Evolutionary conservation across 1,140 invertebrate species (phyloP), one percentile per base, ranked within the genome.

Genomic region (Eriocheir sinensis): DNA sequence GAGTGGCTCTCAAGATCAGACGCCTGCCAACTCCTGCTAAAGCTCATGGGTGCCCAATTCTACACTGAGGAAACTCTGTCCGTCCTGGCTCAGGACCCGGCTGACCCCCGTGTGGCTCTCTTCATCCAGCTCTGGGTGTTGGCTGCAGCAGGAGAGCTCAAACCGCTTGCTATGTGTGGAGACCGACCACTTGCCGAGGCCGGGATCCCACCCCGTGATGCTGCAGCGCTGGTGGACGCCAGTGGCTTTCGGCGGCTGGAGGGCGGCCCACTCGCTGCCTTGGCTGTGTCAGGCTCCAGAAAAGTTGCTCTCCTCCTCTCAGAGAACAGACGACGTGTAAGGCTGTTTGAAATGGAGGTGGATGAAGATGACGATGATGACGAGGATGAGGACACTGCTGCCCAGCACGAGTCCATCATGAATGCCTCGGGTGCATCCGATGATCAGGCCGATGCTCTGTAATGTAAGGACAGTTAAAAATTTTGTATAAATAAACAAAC

Each of bases 321-420:
- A 30, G 98, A 98, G 96, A 98, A 97, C 96, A 97, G 97, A 94
- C 97, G 98, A 91, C 98, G 98, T 96, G 98, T 99, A 80, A 97
- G 98, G 94, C 97, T 99, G 53, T 98, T 98, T 96, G 98, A 99
- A 96, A 99, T 99, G 98, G 99, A 99, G 97, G 98, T 98, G 0
- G 94, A 94, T 41, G 98, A 99, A 96, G 98, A 98, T 8, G 99
- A 99, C 95, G 97, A 97, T 6, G 97, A 97, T 34, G 98, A 99
- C 95, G 98, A 98, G 44, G 98, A 98, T 89, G 98, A 98, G 89
- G 94, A 93, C 36, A 88, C 92, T 38, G 89, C 89, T 17, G 89
- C 89, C 15, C 92, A 95, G 60, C 92, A 95, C 30, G 92, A 93
- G 44, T 95, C 95, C 32, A 91, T 95, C 38, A 93, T 95, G 41